Evolutionary conservation across 1,140 invertebrate species (phyloP).

Genomic region (Chironomus tepperi): DNA sequence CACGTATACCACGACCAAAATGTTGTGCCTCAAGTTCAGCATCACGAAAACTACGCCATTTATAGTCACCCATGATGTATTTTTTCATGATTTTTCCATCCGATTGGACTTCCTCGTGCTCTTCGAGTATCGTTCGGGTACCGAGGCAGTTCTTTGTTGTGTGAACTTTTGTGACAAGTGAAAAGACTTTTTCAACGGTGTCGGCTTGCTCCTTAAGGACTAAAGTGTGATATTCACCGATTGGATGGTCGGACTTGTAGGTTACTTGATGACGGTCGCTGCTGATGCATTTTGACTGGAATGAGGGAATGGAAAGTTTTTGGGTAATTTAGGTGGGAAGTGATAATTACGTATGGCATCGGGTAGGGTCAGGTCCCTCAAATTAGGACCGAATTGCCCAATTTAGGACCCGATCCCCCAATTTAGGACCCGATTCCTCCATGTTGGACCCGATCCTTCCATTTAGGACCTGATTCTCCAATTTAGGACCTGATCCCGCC

Average conservation of each 20-base stretch:
- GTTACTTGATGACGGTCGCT: constrained; percentile 47
- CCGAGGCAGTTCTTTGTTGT: constrained; percentile 72
- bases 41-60: constrained; percentile 80
- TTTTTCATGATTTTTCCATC: constrained; percentile 97
- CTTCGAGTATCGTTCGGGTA: constrained; percentile 79
- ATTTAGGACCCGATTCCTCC: no score
- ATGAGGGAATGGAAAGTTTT: not conserved
- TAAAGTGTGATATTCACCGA: constrained; percentile 56
- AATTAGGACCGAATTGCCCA: no score
- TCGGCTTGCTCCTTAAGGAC: constrained; percentile 66
- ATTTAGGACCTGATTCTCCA: no score
- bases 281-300: constrained; percentile 35
- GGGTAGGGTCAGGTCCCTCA: no score
- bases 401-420: no score
- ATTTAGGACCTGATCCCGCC: no score
- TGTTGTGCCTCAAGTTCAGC: constrained; percentile 47
- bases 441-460: no score
- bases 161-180: constrained; percentile 64
- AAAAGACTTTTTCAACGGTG: constrained; percentile 81
- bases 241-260: constrained; percentile 60
- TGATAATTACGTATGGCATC: no score
- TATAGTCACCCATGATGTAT: constrained; percentile 88
- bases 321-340: no score
- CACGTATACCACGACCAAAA: constrained; percentile 70
- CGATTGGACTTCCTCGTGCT: constrained; percentile 87